phyloP scores from a whole-genome alignment of 1,140 invertebrate species.

The Diachasma alloeum region DNA sequence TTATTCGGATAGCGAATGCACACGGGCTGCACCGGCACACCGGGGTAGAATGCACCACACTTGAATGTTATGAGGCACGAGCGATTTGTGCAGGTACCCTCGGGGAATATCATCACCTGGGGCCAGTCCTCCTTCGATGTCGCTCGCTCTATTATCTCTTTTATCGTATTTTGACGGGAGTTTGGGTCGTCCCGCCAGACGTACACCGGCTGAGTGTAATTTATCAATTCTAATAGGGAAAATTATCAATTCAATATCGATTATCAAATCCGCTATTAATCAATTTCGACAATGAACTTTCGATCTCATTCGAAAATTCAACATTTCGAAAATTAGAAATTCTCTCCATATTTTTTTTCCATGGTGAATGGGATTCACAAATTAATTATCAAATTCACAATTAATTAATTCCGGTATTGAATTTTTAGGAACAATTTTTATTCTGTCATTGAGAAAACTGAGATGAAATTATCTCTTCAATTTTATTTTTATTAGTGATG shows the following conservation, averaged over 20 bases:
- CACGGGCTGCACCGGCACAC: slow-evolving; percentile 93
- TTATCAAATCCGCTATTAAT: not conserved
- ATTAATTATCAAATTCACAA: too few relatives aligned
- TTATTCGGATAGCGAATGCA: slow-evolving; percentile 92
- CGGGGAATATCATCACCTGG: slow-evolving; percentile 94
- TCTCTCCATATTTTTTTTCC: too few relatives aligned
- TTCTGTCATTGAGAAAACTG: too few relatives aligned
- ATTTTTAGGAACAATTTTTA: too few relatives aligned
- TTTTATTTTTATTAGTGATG: too few relatives aligned
- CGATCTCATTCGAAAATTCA: too few relatives aligned
- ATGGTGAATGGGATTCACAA: too few relatives aligned
- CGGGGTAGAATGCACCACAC: slow-evolving; percentile 90
- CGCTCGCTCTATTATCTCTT: slow-evolving; percentile 87
- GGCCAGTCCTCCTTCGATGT: slow-evolving; percentile 88
- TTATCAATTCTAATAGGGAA: slow-evolving; percentile 77
- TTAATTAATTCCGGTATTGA: too few relatives aligned
- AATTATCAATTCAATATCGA: not conserved
- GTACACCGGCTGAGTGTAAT: slow-evolving; percentile 94
- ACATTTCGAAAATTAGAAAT: too few relatives aligned
- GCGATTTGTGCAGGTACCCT: slow-evolving; percentile 95
- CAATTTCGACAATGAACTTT: not conserved
- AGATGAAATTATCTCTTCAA: too few relatives aligned
- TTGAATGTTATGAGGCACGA: slow-evolving; percentile 95
- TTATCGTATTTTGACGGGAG: slow-evolving; percentile 89
- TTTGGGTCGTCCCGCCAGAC: slow-evolving; percentile 92